Conservation (phyloP, 2,888 invertebrate species). For the Brenthis hecate region DNA sequence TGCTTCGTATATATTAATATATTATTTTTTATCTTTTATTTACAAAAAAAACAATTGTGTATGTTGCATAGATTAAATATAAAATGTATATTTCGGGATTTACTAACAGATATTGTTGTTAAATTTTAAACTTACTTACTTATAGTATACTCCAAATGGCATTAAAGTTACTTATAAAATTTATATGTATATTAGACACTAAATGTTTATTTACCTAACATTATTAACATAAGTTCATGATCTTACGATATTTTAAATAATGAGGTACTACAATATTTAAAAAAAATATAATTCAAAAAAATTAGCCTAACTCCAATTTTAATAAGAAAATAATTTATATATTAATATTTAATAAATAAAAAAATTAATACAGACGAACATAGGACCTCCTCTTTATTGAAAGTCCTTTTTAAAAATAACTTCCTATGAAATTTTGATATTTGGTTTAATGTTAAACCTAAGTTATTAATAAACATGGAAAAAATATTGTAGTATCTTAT, state of each 20-base stretch:
- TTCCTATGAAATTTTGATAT: too few species aligned
- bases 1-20: too few species aligned
- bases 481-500: slow-evolving; percentile 1
- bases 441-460: too few species aligned
- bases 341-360: too few species aligned
- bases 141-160: slow-evolving; percentile 44
- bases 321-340: too few species aligned
- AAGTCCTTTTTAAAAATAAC: too few species aligned
- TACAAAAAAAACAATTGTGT: neutral
- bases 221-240: slow-evolving; percentile 8
- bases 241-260: neutral
- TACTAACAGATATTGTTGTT: slow-evolving; percentile 30
- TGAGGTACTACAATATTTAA: neutral
- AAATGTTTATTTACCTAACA: slow-evolving; percentile 42
- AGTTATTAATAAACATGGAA: neutral
- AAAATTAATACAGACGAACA: too few species aligned
- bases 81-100: slow-evolving; percentile 62
- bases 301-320: too few species aligned
- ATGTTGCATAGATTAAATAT: slow-evolving; percentile 38
- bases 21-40: too few species aligned
- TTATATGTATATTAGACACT: slow-evolving; percentile 44
- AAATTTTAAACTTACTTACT: slow-evolving; percentile 21
- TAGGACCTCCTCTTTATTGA: too few species aligned
- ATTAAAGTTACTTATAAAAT: slow-evolving; percentile 43
- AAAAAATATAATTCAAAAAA: too few species aligned